Evolutionary conservation across 2,797 vertebrate species (phyloP).

Genomic region (Masticophis lateralis): DNA sequence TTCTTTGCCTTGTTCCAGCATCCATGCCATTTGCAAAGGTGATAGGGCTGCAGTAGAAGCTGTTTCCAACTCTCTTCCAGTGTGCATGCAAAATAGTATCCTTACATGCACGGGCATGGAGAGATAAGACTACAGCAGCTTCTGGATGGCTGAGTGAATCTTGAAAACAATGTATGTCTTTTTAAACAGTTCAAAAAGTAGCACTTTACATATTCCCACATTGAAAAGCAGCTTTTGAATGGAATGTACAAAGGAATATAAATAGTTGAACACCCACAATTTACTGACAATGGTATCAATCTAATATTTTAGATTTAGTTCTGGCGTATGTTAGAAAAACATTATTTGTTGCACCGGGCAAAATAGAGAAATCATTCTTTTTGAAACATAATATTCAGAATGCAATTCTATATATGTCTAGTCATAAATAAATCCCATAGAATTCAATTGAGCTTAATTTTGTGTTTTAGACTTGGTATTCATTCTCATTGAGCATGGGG

Average conservation of each 20-base stretch:
- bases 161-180: not conserved
- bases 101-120: not conserved
- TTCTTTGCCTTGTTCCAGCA: not conserved
- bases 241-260: not conserved
- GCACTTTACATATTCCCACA: not conserved
- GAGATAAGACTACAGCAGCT: not conserved
- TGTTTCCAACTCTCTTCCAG: not conserved
- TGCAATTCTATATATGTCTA: not conserved
- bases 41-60: not conserved
- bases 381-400: not conserved
- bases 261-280: not conserved
- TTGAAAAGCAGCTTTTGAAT: not conserved
- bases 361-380: not conserved
- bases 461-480: not conserved
- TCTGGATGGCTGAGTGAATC: not conserved
- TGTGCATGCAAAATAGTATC: not conserved
- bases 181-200: not conserved
- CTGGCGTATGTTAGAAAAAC: not conserved
- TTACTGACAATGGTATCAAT: not conserved
- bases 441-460: not conserved
- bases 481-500: no score
- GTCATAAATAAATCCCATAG: not conserved
- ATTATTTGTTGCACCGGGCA: not conserved
- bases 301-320: not conserved
- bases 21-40: not conserved